These are phyloP conservation scores for Pogoniulus pusillus DNA, from an alignment of 2,797 vertebrate genomes.

Conservation along the genomic window DNA sequence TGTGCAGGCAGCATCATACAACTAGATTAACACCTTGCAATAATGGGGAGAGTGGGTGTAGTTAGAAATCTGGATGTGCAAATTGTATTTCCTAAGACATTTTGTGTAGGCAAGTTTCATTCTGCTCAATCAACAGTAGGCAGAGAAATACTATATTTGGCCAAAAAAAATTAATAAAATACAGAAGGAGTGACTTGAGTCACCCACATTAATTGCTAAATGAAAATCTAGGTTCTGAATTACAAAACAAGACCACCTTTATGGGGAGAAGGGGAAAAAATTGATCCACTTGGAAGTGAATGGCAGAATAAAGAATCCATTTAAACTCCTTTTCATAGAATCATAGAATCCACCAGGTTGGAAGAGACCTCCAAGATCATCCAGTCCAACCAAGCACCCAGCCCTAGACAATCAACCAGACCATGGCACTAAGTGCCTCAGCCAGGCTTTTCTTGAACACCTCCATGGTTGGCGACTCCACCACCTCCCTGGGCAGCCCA, in stretches of 20 bases:
- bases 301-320: neutral
- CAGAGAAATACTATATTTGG: slow-evolving; percentile 65
- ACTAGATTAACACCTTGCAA: slow-evolving; percentile 59
- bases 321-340: neutral
- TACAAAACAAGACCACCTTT: slow-evolving; percentile 29
- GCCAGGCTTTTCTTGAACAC: too few relatives aligned
- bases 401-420: too few relatives aligned
- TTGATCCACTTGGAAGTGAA: neutral
- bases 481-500: too few relatives aligned
- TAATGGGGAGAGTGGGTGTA: slow-evolving; percentile 57
- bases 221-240: slow-evolving; percentile 38
- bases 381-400: too few relatives aligned
- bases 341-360: too few relatives aligned
- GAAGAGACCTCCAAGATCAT: too few relatives aligned
- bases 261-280: neutral
- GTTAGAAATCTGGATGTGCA: slow-evolving; percentile 65
- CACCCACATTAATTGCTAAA: slow-evolving; percentile 50
- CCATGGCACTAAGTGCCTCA: too few relatives aligned
- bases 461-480: too few relatives aligned
- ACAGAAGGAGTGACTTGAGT: slow-evolving; percentile 54
- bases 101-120: slow-evolving; percentile 62
- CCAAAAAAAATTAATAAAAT: slow-evolving; percentile 68
- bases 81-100: slow-evolving; percentile 69
- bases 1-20: slow-evolving; percentile 40
- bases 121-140: slow-evolving; percentile 62